phyloP scores from a whole-genome alignment of 2,113 vertebrate species.

The Lota lota region DNA sequence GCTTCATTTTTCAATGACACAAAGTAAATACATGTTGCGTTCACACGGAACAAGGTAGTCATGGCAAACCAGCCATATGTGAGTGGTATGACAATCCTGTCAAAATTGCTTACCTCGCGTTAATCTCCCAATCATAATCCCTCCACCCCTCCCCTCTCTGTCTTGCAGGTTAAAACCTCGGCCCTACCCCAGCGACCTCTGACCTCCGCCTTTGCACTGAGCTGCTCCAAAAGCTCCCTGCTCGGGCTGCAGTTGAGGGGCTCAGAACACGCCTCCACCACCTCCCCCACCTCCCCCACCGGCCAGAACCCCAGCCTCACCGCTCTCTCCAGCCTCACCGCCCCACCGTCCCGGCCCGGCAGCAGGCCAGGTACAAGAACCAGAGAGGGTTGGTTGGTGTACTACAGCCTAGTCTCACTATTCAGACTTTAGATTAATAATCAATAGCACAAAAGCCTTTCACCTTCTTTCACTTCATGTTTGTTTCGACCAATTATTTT shows the following conservation, averaged over 20 bases:
- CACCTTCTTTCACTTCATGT: no score
- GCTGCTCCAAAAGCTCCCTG: constrained; percentile 36
- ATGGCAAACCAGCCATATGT: constrained; percentile 40
- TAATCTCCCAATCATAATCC: constrained; percentile 31
- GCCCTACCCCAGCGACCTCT: constrained; percentile 53
- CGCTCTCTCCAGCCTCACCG: constrained; percentile 14
- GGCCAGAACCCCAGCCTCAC: constrained; percentile 12
- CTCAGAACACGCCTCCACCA: constrained; percentile 16
- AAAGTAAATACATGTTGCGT: neutral
- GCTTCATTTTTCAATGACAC: neutral
- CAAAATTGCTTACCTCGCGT: constrained; percentile 34
- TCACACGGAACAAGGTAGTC: neutral
- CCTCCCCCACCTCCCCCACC: neutral
- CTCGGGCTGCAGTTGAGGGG: constrained; percentile 45
- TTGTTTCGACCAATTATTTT: no score
- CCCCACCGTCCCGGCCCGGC: constrained; percentile 33
- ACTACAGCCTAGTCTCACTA: no score
- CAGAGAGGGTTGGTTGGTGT: neutral
- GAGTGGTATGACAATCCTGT: constrained; percentile 32
- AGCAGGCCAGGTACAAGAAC: constrained; percentile 39
- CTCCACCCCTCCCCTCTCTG: constrained; percentile 21
- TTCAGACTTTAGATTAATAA: no score
- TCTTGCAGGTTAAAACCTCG: constrained; percentile 75
- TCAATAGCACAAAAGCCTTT: no score
- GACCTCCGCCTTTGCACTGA: constrained; percentile 57